These are phyloP conservation scores for Ganaspis sp. DNA, from an alignment of 1,140 invertebrate species.

Conservation along the genomic window DNA sequence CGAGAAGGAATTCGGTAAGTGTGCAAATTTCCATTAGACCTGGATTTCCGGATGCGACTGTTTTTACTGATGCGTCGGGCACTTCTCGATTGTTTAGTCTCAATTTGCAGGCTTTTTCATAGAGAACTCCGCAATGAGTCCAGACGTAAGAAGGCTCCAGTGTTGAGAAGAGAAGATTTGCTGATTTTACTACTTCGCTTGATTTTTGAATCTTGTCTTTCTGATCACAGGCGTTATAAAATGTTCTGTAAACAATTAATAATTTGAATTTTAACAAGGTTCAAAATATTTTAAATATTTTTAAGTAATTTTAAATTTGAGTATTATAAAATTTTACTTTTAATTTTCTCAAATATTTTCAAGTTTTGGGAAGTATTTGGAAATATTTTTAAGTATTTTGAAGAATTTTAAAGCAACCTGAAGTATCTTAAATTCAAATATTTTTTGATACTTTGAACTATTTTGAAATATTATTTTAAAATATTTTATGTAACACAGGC, in stretches of 20 bases:
- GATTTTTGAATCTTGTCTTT: conserved; percentile 64
- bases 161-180: conserved; percentile 90
- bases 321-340: too few species aligned
- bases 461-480: too few species aligned
- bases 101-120: conserved; percentile 80
- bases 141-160: conserved; percentile 92
- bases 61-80: conserved; percentile 67
- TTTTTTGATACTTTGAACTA: too few species aligned
- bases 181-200: conserved; percentile 86
- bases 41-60: conserved; percentile 80
- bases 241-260: conserved; percentile 70
- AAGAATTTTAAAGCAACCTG: too few species aligned
- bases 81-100: conserved; percentile 55
- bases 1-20: conserved; percentile 87
- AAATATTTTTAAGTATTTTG: too few species aligned
- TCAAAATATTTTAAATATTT: too few species aligned
- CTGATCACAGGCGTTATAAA: conserved; percentile 75
- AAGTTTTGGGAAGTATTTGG: too few species aligned
- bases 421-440: too few species aligned
- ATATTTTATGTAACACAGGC: too few species aligned
- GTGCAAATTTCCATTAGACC: conserved; percentile 82
- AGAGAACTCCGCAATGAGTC: conserved; percentile 86
- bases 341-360: too few species aligned
- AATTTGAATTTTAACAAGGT: too few species aligned
- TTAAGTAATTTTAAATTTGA: too few species aligned